These are phyloP conservation scores for Aricia artaxerxes DNA, from an alignment of 2,888 invertebrate species.

Conservation along the genomic window DNA sequence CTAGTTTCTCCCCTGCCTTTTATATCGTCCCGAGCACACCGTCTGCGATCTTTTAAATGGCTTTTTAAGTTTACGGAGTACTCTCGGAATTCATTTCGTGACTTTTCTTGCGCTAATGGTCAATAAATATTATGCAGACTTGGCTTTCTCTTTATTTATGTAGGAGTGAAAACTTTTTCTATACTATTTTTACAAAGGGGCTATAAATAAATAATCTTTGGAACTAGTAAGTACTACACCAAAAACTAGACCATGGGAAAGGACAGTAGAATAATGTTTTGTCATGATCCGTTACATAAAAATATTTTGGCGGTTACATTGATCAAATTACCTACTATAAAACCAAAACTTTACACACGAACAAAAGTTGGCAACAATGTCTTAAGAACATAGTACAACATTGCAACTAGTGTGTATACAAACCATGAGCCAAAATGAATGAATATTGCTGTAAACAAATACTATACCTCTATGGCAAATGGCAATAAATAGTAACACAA, in stretches of 20 bases:
- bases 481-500: not conserved
- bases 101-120: slow-evolving; percentile 9
- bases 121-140: slow-evolving; percentile 12
- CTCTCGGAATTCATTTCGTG: slow-evolving; percentile 8
- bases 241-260: not conserved
- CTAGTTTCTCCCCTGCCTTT: slow-evolving; percentile 38
- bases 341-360: not conserved
- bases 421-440: not conserved
- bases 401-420: slow-evolving; percentile 9
- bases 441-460: not conserved
- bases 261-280: not conserved
- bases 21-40: slow-evolving; percentile 26
- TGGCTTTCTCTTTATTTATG: not conserved
- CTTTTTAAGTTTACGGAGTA: slow-evolving; percentile 26
- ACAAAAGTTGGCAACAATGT: slow-evolving; percentile 13
- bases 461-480: not conserved
- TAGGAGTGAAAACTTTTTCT: not conserved
- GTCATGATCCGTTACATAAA: not conserved
- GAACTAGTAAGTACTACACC: not conserved
- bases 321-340: not conserved
- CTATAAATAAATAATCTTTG: not conserved
- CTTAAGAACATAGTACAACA: not conserved
- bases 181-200: not conserved
- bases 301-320: not conserved
- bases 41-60: slow-evolving; percentile 9